phyloP scores from a whole-genome alignment of 1,140 invertebrate species.

The Drosophila sturtevanti region DNA sequence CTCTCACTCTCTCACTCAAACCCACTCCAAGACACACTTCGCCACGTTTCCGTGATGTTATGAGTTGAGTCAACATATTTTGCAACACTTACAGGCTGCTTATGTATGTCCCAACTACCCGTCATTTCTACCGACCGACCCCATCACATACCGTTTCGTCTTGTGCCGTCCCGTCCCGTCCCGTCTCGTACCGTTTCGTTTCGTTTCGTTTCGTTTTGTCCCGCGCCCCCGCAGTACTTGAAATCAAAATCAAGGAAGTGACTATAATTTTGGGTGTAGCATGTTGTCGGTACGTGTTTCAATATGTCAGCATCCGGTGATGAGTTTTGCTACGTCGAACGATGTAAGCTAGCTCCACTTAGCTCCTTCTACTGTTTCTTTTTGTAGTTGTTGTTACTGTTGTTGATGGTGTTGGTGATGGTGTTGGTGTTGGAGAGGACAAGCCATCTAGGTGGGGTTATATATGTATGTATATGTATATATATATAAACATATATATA shows the following conservation, averaged over 20 bases:
- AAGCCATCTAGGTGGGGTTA: slow-evolving; percentile 2
- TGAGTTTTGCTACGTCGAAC: slow-evolving; percentile 71
- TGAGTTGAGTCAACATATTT: slow-evolving; percentile 82
- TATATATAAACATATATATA: too few relatives aligned
- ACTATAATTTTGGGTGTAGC: slow-evolving; percentile 83
- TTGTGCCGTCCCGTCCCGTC: neutral
- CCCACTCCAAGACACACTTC: neutral
- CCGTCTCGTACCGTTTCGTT: neutral
- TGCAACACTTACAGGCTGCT: slow-evolving; percentile 79
- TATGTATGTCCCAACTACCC: slow-evolving; percentile 40
- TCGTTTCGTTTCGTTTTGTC: neutral
- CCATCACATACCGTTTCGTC: neutral
- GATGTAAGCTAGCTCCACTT: slow-evolving; percentile 30
- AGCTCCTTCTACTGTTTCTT: neutral
- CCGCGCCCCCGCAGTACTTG: slow-evolving; percentile 52
- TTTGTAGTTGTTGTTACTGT: neutral
- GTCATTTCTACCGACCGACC: neutral
- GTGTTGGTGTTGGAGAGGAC: slow-evolving; percentile 5
- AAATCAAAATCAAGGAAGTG: slow-evolving; percentile 83
- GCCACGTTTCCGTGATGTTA: slow-evolving; percentile 63
- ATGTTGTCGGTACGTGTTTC: slow-evolving; percentile 82
- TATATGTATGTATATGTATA: neutral
- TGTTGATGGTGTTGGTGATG: slow-evolving; percentile 1
- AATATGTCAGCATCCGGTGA: slow-evolving; percentile 82
- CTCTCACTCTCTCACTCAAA: neutral